Evolutionary conservation across 2,888 invertebrate genomes (phyloP).

Genomic region (Pemphredon lugubris): DNA sequence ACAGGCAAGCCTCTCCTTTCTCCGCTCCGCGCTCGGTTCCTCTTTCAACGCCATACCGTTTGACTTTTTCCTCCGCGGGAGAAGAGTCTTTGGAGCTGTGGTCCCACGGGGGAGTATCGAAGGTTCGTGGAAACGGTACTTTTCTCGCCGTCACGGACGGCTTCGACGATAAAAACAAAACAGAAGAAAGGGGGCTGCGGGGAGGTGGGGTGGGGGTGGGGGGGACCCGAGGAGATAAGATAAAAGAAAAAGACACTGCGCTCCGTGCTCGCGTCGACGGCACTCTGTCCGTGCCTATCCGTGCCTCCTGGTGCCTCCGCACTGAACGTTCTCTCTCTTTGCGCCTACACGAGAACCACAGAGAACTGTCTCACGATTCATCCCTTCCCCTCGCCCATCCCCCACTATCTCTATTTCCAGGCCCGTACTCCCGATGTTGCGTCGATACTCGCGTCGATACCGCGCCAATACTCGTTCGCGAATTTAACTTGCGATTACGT

Average conservation of each 20-base stretch:
- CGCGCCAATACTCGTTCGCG: too few relatives aligned
- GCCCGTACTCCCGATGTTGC: too few relatives aligned
- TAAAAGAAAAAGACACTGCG: conserved; percentile 35
- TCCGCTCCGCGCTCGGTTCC: conserved; percentile 36
- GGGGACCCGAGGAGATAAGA: conserved; percentile 45
- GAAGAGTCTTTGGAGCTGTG: not conserved
- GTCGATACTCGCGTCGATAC: too few relatives aligned
- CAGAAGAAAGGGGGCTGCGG: too few relatives aligned
- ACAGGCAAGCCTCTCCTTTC: conserved; percentile 54
- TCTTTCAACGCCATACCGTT: not conserved
- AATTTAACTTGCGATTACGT: too few relatives aligned
- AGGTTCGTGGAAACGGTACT: not conserved
- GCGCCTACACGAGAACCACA: conserved; percentile 32
- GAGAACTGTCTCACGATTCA: conserved; percentile 17
- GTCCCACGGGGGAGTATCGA: not conserved
- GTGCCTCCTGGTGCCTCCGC: conserved; percentile 19
- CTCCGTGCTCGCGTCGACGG: not conserved
- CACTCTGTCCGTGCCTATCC: too few relatives aligned
- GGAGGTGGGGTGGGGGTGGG: too few relatives aligned
- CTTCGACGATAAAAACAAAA: too few relatives aligned
- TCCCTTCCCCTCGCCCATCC: conserved; percentile 23
- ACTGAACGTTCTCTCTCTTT: conserved; percentile 12
- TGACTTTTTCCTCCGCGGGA: not conserved
- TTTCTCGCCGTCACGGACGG: too few relatives aligned
- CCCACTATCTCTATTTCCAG: too few relatives aligned